Evolutionary conservation across 2,888 invertebrate species (phyloP), one percentile per base, ranked within the genome.

Genomic region (Sturmia bella): DNA sequence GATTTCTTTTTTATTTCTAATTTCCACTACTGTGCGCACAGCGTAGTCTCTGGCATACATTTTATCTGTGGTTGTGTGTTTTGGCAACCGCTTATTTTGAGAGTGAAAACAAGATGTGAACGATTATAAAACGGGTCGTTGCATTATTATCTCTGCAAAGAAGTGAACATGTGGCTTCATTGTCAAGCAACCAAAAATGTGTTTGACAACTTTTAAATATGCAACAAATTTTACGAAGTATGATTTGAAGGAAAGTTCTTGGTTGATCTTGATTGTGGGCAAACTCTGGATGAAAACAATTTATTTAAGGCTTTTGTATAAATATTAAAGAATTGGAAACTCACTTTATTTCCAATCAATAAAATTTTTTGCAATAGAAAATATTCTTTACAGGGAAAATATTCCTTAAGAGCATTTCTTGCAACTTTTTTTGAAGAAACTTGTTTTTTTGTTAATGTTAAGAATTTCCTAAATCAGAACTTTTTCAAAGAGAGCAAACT

Each of bases 91-190:
- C 32, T 45, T 41, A 45, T 45, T 63, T 32, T 32, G 39, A 50
- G n/a, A 48, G 54, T 68, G 68, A 68, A 24, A 68, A 64, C 32
- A 64, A 48, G 64, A 50, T 32, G 64, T 50, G 61, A 43, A 45
- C 15, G 61, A 27, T 54, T 52, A 39, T 24, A 39, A 39, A 50
- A 21, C 37, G 37, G 15, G 13, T 50, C 50, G 64, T 27, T 54
- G 52, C 54, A 24, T 43, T 61, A 61, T 61, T 41, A 52, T 61
- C 41, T 24, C 37, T 2, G 43, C 32, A 32, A 32, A 32, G 9
- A 7, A 32, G 6, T 32, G 24, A 72, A 61, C 50, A 61, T 61
- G 54, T 48, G 69, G 39, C 37, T 63, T 37, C 13, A 15, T 59
- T 52, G 13, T 41, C 41, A 41, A 12, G 68, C 54, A 13, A 52